Evolutionary conservation across 37 sponge, comb jelly and placozoan species (phyloP), one percentile per base, ranked within the genome.

Genomic region (Eunapius fragilis): DNA sequence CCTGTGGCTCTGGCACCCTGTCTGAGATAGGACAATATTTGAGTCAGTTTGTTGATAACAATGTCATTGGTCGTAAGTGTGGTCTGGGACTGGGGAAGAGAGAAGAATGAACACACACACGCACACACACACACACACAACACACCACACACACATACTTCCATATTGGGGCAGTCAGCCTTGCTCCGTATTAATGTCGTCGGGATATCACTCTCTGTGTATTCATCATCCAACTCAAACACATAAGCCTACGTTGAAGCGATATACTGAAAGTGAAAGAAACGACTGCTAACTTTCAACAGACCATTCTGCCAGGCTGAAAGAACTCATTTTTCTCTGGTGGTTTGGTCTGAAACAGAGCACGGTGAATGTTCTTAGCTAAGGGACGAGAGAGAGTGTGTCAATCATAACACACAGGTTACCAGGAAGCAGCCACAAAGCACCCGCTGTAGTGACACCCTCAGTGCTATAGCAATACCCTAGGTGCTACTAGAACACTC

Each of bases 31-130:
- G 95, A 93, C 72, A 99, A 86, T 83, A 99, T 96, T 84, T 99
- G 99, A 23, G 99, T 99, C 84, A 99, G 87, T 89, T 99, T 99
- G 90, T 97, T 97, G 85, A 99, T 97, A 31, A 99, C 99, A 72
- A 96, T 98, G 81, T 98, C 98, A 79, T 98, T 98, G 71, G 95
- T 96, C 0, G 91, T 89, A 37, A 98, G 85, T 25, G 92, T 86
- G 28, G 97, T 83, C 26, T 89, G 93, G 31, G 73, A 58, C 91
- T 90, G 84, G 25, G 17, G 86, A 85, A 24, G 67, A 30, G 9
- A 17, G 32, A 36, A 25, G 25, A 49, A 36, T 80, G 25, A 19
- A 72, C 72, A 82, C 34, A 36, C 27, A 73, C 41, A 32, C 36
- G 37, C 41, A 70, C 83, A 36, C 28, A 72, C 49, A 73, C 73